Evolutionary conservation across 2,888 invertebrate species (phyloP).

Genomic region (Amiota minor): DNA sequence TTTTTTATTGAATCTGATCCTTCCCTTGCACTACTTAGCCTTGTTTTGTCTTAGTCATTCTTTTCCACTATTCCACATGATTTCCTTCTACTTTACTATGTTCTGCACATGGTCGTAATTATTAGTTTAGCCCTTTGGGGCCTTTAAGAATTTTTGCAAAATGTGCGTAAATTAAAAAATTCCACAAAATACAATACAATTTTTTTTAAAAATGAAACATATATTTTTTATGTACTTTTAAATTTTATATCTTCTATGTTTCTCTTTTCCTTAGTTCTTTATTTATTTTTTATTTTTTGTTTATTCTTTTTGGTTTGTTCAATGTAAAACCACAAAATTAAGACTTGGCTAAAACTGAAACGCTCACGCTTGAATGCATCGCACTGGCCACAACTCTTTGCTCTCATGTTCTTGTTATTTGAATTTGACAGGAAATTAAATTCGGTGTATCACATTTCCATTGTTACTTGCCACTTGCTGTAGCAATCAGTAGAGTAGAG

Average conservation of each 20-base stretch:
- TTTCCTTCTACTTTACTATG: background rate
- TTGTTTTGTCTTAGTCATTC: background rate
- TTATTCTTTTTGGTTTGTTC: background rate
- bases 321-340: slow-evolving; percentile 61
- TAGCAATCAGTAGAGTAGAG: background rate
- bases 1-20: background rate
- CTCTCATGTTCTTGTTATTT: slow-evolving; percentile 34
- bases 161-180: slow-evolving; percentile 24
- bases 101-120: slow-evolving; percentile 21
- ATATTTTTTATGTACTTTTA: background rate
- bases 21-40: background rate
- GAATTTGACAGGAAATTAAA: slow-evolving; percentile 70
- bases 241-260: background rate
- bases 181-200: slow-evolving; percentile 6
- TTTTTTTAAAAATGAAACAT: background rate
- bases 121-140: slow-evolving; percentile 14
- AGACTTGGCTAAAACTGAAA: slow-evolving; percentile 50
- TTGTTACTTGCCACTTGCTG: slow-evolving; percentile 35
- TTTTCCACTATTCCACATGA: slow-evolving; percentile 10
- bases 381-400: background rate
- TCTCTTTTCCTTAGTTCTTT: slow-evolving; percentile 2
- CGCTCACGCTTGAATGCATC: slow-evolving; percentile 58
- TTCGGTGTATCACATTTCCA: slow-evolving; percentile 61
- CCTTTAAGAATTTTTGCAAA: too few relatives aligned
- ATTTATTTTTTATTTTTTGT: background rate